Conservation (phyloP, 2,888 invertebrate genomes). For the Melanargia galathea region DNA sequence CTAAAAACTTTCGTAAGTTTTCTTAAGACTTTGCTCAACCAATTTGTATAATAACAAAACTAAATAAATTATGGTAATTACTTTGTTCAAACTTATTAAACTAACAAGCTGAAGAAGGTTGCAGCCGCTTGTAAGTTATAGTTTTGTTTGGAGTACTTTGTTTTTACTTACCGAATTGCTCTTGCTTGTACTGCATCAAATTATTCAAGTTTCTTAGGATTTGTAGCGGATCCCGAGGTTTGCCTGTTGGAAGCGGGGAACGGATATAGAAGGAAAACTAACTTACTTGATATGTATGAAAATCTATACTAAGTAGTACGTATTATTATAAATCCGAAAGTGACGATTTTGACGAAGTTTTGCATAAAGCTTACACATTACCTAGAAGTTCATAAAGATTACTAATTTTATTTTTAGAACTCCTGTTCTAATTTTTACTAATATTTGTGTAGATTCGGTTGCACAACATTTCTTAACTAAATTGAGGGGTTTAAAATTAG, state of each 20-base stretch:
- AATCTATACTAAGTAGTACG: background rate
- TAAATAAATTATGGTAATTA: slow-evolving; percentile 22
- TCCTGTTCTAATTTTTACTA: no score
- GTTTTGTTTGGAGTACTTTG: slow-evolving; percentile 20
- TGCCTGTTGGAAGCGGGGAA: slow-evolving; percentile 54
- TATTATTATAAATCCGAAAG: no score
- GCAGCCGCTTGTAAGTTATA: slow-evolving; percentile 17
- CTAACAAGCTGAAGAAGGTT: slow-evolving; percentile 19
- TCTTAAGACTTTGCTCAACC: slow-evolving; percentile 10
- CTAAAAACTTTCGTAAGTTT: background rate
- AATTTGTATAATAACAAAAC: slow-evolving; percentile 17
- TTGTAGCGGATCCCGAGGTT: slow-evolving; percentile 70
- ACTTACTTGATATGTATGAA: background rate
- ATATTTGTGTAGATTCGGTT: no score
- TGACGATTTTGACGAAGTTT: no score
- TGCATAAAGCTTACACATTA: no score
- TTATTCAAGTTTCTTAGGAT: slow-evolving; percentile 72
- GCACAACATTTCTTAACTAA: no score
- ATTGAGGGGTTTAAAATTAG: no score
- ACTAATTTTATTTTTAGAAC: no score
- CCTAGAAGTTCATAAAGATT: no score
- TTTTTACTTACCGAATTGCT: slow-evolving; percentile 62
- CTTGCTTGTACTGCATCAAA: slow-evolving; percentile 66
- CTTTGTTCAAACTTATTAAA: slow-evolving; percentile 9
- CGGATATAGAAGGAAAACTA: background rate